Base-by-base conservation (phyloP, 2,888 invertebrate genomes). In the Sisyra nigra region DNA sequence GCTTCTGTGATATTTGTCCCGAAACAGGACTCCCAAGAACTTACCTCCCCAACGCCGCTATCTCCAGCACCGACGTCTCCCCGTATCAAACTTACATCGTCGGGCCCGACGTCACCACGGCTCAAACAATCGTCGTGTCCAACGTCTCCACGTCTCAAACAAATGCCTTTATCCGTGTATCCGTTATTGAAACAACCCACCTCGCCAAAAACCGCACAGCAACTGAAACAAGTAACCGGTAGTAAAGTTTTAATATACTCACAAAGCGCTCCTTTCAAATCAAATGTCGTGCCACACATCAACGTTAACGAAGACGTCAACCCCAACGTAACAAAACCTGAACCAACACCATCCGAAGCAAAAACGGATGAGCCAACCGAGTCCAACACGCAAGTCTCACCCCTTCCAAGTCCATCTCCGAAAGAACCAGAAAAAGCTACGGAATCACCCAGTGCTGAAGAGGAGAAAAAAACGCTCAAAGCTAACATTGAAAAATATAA, bases 1-100 rank as follows among this genome's bases (percentile, higher is more conserved):
- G 88, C 89, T 45, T 89, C 89, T 48, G 91, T 92, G 37, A 91
- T 92, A 55, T 89, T 81, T 57, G 81, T 89, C 54, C 88, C 89
- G 44, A 87, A 85, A 63, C 77, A 83, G 40, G 83, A 84, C 52
- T 72, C 73, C 34, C 52, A 49, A 40, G 69, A 69, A 53, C 66
- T 69, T 2, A 61, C 74, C 52, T 74, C 75, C n/a, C 74, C 74
- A 1, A 71, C 72, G 8, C 68, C 70, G 8, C 56, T 72, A 45
- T 72, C 74, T 3, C 74, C 75, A 14, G 75, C 73, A 41, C 74
- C 75, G 9, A 73, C 73, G 17, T 74, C 74, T 2, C 72, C 74
- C 31, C 64, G 73, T 46, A 56, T 77, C 47, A 75, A 72, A 61
- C 17, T 32, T 5, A 74, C 74, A 46, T 73, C 77, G 18, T 80